Percentiles rank a stretch among this genome's conserved stretches.
Conservation (phyloP, 64 coral and sea anemone genomes). For the Stichodactyla mertensii region DNA sequence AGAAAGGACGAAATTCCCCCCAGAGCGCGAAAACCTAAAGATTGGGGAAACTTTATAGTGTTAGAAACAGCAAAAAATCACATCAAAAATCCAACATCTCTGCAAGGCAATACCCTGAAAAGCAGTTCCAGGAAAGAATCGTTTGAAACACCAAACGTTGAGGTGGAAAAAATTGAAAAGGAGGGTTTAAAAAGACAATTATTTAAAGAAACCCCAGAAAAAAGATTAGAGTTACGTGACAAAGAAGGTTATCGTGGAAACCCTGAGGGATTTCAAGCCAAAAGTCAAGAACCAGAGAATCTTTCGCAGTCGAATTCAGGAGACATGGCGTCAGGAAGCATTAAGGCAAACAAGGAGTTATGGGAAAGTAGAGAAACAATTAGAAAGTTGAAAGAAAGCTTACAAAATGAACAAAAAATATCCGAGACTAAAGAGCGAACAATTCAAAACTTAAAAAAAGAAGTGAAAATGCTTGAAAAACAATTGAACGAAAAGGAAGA, state of each 20-base stretch:
- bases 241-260: neutral
- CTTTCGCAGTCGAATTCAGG: neutral
- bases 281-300: neutral
- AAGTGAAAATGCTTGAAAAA: conserved; percentile 52
- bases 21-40: neutral
- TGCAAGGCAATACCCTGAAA: neutral
- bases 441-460: conserved; percentile 58
- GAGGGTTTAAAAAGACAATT: neutral
- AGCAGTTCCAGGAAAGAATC: neutral
- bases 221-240: neutral
- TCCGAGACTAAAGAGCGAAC: conserved; percentile 52
- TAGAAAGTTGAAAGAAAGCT: conserved; percentile 27
- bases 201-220: neutral
- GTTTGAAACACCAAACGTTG: neutral
- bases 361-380: conserved; percentile 40
- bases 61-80: neutral
- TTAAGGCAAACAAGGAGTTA: conserved; percentile 22
- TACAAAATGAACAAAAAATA: conserved; percentile 50
- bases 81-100: neutral
- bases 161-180: neutral
- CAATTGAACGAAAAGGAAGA: conserved; percentile 51
- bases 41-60: neutral
- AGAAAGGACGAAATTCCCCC: neutral
- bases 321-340: conserved; percentile 28
- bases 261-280: neutral